These are phyloP conservation scores for Columba janthina DNA, from an alignment of 2,113 vertebrate genomes.

Conservation along the genomic window DNA sequence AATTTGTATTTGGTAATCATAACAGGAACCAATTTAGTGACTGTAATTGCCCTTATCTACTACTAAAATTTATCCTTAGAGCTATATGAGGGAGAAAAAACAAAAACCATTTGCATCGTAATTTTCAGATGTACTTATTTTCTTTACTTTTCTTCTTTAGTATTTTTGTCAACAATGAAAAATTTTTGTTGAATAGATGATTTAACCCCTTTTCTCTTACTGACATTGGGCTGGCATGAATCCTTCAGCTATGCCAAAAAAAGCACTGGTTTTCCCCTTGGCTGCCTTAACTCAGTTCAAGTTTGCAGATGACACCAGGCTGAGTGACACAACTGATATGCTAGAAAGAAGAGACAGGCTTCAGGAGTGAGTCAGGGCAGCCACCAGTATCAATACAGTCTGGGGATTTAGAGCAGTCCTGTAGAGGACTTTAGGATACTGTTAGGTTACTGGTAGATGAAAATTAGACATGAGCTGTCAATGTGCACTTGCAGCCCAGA, in stretches of 20 bases:
- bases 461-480: neutral
- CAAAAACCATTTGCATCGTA: neutral
- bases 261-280: neutral
- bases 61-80: neutral
- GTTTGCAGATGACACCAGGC: neutral
- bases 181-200: neutral
- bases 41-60: neutral
- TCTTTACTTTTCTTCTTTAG: neutral
- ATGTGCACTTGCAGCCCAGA: neutral
- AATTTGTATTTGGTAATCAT: neutral
- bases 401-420: neutral
- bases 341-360: neutral
- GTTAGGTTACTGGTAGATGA: neutral
- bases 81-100: neutral
- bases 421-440: neutral
- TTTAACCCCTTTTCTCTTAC: neutral
- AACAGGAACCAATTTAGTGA: neutral
- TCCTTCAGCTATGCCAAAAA: neutral
- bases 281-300: neutral
- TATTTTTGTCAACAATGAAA: neutral
- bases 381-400: neutral
- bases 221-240: neutral
- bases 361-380: neutral
- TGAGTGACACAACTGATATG: accelerated
- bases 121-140: neutral